These are phyloP conservation scores for Azorinus chamasolen DNA, from an alignment of 2,888 invertebrate species.

Conservation along the genomic window DNA sequence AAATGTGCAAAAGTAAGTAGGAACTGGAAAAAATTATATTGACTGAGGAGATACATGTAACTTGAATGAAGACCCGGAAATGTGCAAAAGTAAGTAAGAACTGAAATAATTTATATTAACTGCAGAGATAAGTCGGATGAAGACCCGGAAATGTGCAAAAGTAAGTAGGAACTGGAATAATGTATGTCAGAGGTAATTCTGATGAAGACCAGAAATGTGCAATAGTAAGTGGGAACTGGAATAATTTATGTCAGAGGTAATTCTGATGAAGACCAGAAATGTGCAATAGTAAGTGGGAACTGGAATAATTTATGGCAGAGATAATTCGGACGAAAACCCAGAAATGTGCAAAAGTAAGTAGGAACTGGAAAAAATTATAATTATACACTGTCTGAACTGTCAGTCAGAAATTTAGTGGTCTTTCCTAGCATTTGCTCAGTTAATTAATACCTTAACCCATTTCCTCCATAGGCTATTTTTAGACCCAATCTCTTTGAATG, in stretches of 20 bases:
- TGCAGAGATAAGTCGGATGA: too few relatives aligned
- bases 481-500: too few relatives aligned
- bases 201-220: conserved; percentile 88
- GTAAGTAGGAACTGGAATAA: conserved; percentile 45
- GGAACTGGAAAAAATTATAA: conserved; percentile 93
- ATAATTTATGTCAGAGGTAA: conserved; percentile 98
- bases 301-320: conserved; percentile 90
- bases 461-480: too few relatives aligned
- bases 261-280: conserved; percentile 89
- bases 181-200: conserved; percentile 96
- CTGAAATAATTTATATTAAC: too few relatives aligned
- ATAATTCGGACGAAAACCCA: conserved; percentile 92
- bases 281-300: conserved; percentile 81
- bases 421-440: too few relatives aligned
- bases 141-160: too few relatives aligned
- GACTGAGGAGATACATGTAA: conserved; percentile 99
- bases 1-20: conserved; percentile 81
- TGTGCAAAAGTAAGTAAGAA: conserved; percentile 73
- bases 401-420: too few relatives aligned
- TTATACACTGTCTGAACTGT: too few relatives aligned
- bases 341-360: conserved; percentile 74
- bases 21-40: too few relatives aligned
- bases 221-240: conserved; percentile 64
- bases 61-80: conserved; percentile 89
- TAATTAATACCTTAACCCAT: too few relatives aligned